These are phyloP conservation scores for Gorsachius magnificus DNA, from an alignment of 2,797 vertebrate species.

Conservation along the genomic window DNA sequence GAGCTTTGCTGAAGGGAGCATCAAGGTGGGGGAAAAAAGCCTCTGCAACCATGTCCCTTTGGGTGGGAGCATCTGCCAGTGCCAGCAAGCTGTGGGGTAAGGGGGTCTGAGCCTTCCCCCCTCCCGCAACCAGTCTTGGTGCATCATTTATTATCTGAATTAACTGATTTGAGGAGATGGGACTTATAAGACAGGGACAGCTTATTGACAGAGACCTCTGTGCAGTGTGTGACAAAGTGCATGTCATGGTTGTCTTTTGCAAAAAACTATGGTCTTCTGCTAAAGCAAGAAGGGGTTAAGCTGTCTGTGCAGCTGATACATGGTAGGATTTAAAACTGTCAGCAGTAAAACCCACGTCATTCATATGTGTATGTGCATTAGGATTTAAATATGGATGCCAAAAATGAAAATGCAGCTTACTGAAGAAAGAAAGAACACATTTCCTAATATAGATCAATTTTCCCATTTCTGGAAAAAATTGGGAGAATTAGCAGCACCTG, in stretches of 20 bases:
- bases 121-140: neutral
- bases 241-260: neutral
- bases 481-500: conserved; percentile 46
- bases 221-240: neutral
- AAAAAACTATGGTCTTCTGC: neutral
- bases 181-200: neutral
- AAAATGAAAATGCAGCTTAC: conserved; percentile 58
- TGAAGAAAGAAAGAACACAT: conserved; percentile 23
- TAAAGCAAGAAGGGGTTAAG: conserved; percentile 40
- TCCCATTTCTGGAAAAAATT: conserved; percentile 26
- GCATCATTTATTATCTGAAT: neutral
- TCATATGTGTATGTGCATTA: conserved; percentile 9
- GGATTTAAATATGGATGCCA: conserved; percentile 56
- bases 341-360: conserved; percentile 29
- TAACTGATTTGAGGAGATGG: neutral
- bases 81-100: neutral
- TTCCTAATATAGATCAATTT: conserved; percentile 45
- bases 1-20: neutral
- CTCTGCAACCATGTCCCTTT: rapidly evolving
- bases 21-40: neutral
- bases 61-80: neutral
- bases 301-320: neutral
- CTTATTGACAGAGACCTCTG: neutral
- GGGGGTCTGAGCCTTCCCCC: neutral
- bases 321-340: conserved; percentile 39